A percentile compares a stretch with the other conserved stretches of the same genome.
Evolutionary conservation across 2,888 invertebrate species (phyloP).

Genomic region (Epirrita christyi): DNA sequence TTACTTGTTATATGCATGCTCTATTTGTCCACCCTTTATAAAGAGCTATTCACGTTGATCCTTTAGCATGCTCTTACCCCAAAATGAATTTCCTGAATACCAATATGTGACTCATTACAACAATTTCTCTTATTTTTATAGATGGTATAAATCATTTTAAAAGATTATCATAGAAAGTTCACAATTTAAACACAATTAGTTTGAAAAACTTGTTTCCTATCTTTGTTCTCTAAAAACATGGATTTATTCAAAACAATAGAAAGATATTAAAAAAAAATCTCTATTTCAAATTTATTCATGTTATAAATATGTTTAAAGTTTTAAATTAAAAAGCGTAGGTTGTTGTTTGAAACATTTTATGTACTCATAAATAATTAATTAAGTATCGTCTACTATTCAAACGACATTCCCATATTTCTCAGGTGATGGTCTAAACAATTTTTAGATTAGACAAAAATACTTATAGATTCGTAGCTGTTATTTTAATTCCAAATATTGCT

Average conservation of each 20-base stretch:
- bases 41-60: constrained; percentile 58
- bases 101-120: constrained; percentile 40
- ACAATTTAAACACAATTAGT: no score
- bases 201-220: constrained; percentile 42
- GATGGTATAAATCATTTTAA: constrained; percentile 52
- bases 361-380: background rate
- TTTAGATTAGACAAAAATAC: constrained; percentile 21
- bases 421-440: constrained; percentile 58
- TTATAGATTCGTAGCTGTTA: constrained; percentile 24
- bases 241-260: constrained; percentile 22
- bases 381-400: background rate
- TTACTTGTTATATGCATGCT: constrained; percentile 68
- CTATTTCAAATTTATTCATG: no score
- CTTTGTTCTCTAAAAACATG: constrained; percentile 57
- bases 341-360: background rate
- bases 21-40: constrained; percentile 68
- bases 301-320: no score
- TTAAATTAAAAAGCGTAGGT: background rate
- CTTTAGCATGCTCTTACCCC: constrained; percentile 67
- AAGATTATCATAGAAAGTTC: constrained; percentile 44
- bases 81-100: constrained; percentile 17
- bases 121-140: constrained; percentile 40
- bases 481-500: constrained; percentile 49
- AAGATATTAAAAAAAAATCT: no score
- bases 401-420: constrained; percentile 17